Percentiles rank a stretch among this genome's conserved stretches.
These are phyloP conservation scores for Miniopterus natalensis DNA, from an alignment of 2,113 vertebrate species.

Conservation along the genomic window DNA sequence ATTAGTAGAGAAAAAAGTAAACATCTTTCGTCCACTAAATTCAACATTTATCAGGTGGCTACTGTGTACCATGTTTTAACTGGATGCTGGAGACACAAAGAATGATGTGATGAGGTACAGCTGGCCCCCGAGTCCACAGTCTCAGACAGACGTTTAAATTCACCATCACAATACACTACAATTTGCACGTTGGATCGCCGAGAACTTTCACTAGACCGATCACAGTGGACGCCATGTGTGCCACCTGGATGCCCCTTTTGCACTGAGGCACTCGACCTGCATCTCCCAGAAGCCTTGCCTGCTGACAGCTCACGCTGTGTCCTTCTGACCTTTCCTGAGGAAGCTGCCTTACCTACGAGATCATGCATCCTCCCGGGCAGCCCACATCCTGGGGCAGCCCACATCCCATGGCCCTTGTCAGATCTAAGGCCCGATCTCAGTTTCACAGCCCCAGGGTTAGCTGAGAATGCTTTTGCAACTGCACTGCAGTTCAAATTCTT, in stretches of 20 bases:
- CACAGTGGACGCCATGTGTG: fast-evolving
- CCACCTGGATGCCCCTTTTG: too few relatives aligned
- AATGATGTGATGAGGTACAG: not conserved
- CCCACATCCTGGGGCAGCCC: too few relatives aligned
- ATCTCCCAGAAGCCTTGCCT: not conserved
- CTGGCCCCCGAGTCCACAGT: not conserved
- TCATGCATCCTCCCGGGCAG: fast-evolving
- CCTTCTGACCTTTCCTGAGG: not conserved
- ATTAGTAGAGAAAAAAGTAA: not conserved
- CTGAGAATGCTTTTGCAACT: not conserved
- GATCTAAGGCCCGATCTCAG: not conserved
- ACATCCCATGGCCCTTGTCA: fast-evolving
- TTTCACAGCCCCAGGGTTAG: not conserved
- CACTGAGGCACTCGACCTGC: too few relatives aligned
- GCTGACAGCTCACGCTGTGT: not conserved
- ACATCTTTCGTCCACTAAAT: not conserved
- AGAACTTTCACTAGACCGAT: not conserved
- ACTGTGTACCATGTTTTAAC: not conserved
- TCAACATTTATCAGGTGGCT: not conserved
- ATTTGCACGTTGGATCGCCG: not conserved
- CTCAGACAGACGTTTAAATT: not conserved
- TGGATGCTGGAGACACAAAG: not conserved
- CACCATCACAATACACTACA: fast-evolving
- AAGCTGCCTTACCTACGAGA: not conserved
- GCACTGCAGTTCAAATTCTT: not conserved